phyloP scores from a whole-genome alignment of 1,140 invertebrate genomes.

The Pomacea maculata region DNA sequence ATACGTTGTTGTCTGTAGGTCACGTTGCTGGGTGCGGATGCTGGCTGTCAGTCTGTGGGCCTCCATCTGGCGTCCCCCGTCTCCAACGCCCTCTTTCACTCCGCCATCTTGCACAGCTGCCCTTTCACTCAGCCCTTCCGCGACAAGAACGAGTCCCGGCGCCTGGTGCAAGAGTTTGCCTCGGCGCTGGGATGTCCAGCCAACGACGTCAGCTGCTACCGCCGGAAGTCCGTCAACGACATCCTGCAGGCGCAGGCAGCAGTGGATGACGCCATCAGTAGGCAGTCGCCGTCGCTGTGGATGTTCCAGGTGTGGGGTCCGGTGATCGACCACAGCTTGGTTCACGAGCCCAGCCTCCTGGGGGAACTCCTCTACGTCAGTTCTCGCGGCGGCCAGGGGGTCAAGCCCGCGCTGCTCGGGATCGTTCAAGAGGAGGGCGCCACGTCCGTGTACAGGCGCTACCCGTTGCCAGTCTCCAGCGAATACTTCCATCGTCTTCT shows the following conservation, averaged over 20 bases:
- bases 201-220: constrained; percentile 22
- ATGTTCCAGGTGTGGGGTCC: constrained; percentile 22
- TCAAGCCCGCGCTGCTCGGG: constrained; percentile 20
- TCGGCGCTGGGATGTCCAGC: constrained; percentile 8
- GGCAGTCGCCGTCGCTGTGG: neutral
- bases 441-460: constrained; percentile 8
- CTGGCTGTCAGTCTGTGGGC: constrained; percentile 31
- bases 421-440: constrained; percentile 1
- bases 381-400: too few relatives aligned
- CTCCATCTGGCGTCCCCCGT: constrained; percentile 25
- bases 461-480: constrained; percentile 1
- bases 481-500: constrained; percentile 6
- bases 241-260: constrained; percentile 15
- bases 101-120: constrained; percentile 29
- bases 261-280: neutral
- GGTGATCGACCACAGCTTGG: constrained; percentile 6
- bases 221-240: constrained; percentile 1
- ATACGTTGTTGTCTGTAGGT: constrained; percentile 15
- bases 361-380: neutral
- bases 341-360: constrained; percentile 9
- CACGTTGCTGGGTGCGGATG: constrained; percentile 36
- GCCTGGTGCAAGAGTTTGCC: constrained; percentile 11
- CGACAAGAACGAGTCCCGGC: constrained; percentile 7
- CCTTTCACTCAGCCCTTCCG: constrained; percentile 24
- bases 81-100: constrained; percentile 16